phyloP scores from a whole-genome alignment of 30 jellyfish, hydroid and myxozoan species.

The Aurelia sp. region DNA sequence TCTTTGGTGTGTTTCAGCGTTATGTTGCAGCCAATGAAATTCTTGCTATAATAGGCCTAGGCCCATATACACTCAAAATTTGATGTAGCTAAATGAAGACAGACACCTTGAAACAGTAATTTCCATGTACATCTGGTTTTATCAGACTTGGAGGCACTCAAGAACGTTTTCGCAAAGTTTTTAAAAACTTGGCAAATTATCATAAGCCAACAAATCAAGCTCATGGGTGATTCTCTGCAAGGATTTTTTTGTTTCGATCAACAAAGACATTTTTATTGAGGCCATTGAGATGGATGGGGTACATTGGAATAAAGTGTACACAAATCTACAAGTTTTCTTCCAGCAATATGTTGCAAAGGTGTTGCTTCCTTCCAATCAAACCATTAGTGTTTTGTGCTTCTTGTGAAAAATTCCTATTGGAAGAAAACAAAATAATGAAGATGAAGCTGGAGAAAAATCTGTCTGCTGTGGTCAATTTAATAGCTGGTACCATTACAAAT shows the following conservation, averaged over 20 bases:
- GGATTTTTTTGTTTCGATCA: slow-evolving; percentile 42
- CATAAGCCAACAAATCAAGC: slow-evolving; percentile 39
- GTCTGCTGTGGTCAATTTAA: slow-evolving; percentile 27
- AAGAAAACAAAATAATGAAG: slow-evolving; percentile 34
- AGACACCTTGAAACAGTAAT: neutral
- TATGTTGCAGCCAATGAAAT: neutral
- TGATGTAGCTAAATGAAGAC: neutral
- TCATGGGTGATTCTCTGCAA: slow-evolving; percentile 12
- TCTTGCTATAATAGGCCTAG: slow-evolving; percentile 17
- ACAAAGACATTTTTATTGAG: slow-evolving; percentile 22
- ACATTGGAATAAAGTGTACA: slow-evolving; percentile 36
- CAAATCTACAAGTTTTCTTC: slow-evolving; percentile 40
- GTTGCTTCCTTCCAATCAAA: slow-evolving; percentile 27
- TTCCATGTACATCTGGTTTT: neutral
- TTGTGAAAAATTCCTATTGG: slow-evolving; percentile 56
- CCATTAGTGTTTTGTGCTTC: slow-evolving; percentile 65
- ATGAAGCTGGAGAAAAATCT: slow-evolving; percentile 26
- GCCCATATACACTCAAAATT: neutral
- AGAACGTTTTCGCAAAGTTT: no score
- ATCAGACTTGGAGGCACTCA: no score
- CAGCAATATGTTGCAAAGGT: slow-evolving; percentile 45
- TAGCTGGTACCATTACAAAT: slow-evolving; percentile 55
- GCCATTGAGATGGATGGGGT: slow-evolving; percentile 10
- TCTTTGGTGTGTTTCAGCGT: slow-evolving; percentile 35
- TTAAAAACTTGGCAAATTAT: no score